Conservation (phyloP, 1,140 invertebrate species). For the Meloidogyne exigua region DNA sequence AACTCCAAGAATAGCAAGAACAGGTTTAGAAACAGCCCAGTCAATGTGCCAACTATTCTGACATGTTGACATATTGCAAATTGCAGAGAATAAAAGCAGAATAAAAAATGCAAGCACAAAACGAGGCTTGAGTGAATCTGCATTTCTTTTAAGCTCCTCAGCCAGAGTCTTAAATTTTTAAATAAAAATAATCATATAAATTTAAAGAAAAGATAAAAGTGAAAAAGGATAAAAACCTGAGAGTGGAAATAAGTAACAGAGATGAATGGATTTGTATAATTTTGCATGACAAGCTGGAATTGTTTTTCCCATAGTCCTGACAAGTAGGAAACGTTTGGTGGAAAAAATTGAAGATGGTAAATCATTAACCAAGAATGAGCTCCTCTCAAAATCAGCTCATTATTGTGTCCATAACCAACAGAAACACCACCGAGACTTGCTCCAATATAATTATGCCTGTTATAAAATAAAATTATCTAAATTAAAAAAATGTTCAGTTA, state of each 20-base stretch:
- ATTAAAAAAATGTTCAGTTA: constrained; percentile 3
- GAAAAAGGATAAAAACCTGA: constrained; percentile 18
- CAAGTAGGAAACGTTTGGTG: constrained; percentile 47
- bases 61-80: constrained; percentile 58
- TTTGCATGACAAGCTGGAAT: background rate
- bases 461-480: background rate
- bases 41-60: constrained; percentile 53
- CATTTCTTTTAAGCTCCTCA: constrained; percentile 61
- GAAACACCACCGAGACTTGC: constrained; percentile 57
- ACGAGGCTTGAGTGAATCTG: constrained; percentile 56
- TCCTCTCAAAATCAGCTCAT: constrained; percentile 49
- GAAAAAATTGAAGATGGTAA: constrained; percentile 62
- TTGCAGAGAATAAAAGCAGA: constrained; percentile 55
- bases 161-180: constrained; percentile 58
- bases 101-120: constrained; percentile 58
- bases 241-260: constrained; percentile 50
- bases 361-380: constrained; percentile 62
- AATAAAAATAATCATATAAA: constrained; percentile 39
- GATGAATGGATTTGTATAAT: constrained; percentile 48
- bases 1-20: constrained; percentile 69
- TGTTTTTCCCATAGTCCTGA: constrained; percentile 60
- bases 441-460: constrained; percentile 57
- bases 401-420: constrained; percentile 49
- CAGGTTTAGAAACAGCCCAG: constrained; percentile 62
- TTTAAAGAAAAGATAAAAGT: constrained; percentile 46